Evolutionary conservation across 2,797 vertebrate genomes (phyloP), one percentile per base, ranked within the genome.

Genomic region (Gorsachius magnificus): DNA sequence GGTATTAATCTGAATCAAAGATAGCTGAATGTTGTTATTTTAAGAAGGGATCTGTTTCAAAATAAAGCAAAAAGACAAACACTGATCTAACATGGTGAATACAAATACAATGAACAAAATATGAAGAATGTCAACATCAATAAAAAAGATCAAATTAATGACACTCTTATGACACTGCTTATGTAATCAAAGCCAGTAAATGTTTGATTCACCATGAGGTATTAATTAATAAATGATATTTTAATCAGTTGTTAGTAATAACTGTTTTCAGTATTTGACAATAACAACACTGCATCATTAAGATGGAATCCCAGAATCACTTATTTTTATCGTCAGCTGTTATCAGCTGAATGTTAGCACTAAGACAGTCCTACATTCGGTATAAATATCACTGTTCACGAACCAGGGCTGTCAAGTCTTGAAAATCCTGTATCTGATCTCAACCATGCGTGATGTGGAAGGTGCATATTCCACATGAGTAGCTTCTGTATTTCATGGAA

Each of bases 381-480:
- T 48, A 66, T 65, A 82, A 85, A 83, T 57, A 95, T 50, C 53
- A 72, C 57, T 51, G 60, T 33, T 71, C 57, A 51, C 13, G 29
- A 95, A 89, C n/a, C 61, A 79, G 53, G 16, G 83, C 89, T 95
- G 91, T 94, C 84, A 96, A 80, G 71, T 56, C 68, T 63, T 66
- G 48, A 81, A 92, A 60, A 96, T 35, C 48, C 53, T 21, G 41
- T 53, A 89, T 89, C 74, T 70, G 61, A 81, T 90, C 66, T 95
- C 90, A 96, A 35, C 58, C 75, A 83, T 87, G 82, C n/a, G 4
- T 95, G 89, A 96, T 77, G 70, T 22, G 61, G 79, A 95, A 93
- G 84, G 76, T 61, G 71, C 74, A 89, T 78, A 96, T 96, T 96
- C 87, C 95, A 96, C 87, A 96, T 95, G 87, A 96, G 63, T 83